Percentiles rank a stretch among this genome's conserved stretches.
phyloP scores from a whole-genome alignment of 2,888 invertebrate genomes.

The Melanargia galathea region DNA sequence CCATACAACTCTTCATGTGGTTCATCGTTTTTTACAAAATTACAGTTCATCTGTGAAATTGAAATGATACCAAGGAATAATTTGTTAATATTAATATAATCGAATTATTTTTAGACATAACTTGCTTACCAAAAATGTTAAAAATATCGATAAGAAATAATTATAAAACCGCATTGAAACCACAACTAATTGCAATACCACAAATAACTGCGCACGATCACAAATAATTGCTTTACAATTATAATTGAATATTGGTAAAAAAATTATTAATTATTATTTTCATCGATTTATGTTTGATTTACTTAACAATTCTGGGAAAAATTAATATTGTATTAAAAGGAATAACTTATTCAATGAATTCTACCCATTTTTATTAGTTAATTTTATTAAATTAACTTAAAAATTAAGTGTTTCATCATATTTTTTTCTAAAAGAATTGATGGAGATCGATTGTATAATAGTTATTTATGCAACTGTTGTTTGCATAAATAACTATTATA shows the following conservation, averaged over 20 bases:
- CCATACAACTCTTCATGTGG: not conserved
- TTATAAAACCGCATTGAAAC: conserved; percentile 23
- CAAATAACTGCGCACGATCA: not conserved
- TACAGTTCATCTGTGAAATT: not conserved
- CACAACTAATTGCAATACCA: too few relatives aligned
- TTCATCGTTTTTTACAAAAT: not conserved
- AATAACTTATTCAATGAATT: not conserved
- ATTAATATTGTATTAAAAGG: not conserved
- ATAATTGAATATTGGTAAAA: not conserved
- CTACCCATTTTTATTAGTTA: not conserved
- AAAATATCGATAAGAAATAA: conserved; percentile 4
- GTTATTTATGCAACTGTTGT: too few relatives aligned
- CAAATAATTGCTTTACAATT: not conserved
- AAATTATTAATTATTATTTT: not conserved
- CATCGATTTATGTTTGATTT: not conserved
- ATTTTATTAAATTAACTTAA: too few relatives aligned
- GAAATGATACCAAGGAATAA: not conserved
- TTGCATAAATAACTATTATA: too few relatives aligned
- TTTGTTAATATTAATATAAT: not conserved
- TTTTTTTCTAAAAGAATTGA: too few relatives aligned
- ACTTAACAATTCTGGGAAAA: not conserved
- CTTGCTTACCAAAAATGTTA: conserved; percentile 20
- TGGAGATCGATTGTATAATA: too few relatives aligned
- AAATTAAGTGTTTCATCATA: too few relatives aligned
- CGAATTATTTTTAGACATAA: not conserved